These are phyloP conservation scores for Barnardius zonarius DNA, from an alignment of 2,113 vertebrate genomes.

Conservation along the genomic window DNA sequence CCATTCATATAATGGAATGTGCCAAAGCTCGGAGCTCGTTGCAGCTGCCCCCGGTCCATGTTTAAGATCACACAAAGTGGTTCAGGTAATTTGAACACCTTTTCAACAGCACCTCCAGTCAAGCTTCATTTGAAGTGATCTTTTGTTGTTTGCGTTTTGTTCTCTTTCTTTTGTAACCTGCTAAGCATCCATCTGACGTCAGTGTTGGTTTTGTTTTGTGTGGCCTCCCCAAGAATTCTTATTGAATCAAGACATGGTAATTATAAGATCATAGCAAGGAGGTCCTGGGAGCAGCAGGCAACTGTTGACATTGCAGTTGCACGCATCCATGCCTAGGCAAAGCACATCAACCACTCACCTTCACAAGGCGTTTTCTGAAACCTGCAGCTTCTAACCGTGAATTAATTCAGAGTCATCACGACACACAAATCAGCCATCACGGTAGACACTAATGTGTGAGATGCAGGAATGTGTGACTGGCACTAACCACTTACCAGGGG, in stretches of 20 bases:
- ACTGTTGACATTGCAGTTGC: conserved; percentile 23
- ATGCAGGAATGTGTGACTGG: neutral
- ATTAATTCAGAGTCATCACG: neutral
- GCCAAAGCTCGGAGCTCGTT: conserved; percentile 52
- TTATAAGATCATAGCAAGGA: neutral
- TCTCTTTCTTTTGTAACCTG: neutral
- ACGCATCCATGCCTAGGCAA: conserved; percentile 9
- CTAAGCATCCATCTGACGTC: conserved; percentile 1
- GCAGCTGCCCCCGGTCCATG: conserved; percentile 29
- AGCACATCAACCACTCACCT: conserved; percentile 47
- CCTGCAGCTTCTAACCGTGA: conserved; percentile 1
- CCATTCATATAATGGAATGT: conserved; percentile 83
- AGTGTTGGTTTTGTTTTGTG: conserved; percentile 25
- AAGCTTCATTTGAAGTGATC: conserved; percentile 29
- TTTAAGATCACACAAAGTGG: conserved; percentile 30
- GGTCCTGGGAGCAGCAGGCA: conserved; percentile 55
- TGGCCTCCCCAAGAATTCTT: neutral
- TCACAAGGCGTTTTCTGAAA: conserved; percentile 33
- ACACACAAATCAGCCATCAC: neutral
- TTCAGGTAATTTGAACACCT: conserved; percentile 52
- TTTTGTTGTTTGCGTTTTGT: neutral
- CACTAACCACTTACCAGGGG: neutral
- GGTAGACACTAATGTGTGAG: neutral
- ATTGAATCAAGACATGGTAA: neutral
- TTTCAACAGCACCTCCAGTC: neutral